Base-by-base conservation (phyloP, 1,140 invertebrate species). In the Drosophila ironensis region DNA sequence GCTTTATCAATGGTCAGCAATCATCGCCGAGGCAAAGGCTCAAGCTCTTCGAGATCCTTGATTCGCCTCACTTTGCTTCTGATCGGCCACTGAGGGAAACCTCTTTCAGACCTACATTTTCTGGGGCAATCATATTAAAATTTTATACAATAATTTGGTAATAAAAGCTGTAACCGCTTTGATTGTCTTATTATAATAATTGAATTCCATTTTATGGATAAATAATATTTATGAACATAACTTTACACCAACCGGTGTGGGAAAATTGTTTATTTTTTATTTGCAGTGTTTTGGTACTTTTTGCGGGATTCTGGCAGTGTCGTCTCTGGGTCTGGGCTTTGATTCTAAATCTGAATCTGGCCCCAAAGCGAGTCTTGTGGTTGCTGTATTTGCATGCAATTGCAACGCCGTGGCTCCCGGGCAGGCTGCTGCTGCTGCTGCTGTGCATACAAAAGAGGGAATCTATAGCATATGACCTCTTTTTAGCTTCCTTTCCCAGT, bases 1-100 rank as follows among this genome's bases (percentile, higher is more conserved):
- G 54, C 72, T 86, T 80, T 86, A 86, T 86, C 80, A 86, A 86
- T 86, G 74, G 80, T 59, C 74, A 75, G 60, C 80, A 74, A 86
- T 86, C 80, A 86, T 86, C 67, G 74, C 28, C 12, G 2, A 37
- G 61, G 45, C 37, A 17, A 30, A 61, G 63, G 44, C 63, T 33
- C 27, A n/a, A 37, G 38, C 47, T 78, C 76, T 38, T 54, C 46
- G 28, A 44, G 40, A 51, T 28, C 27, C 53, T 30, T 45, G 17
- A 24, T 22, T 11, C 7, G 16, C 50, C 9, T 8, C 8, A 37
- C 33, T 37, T 17, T 17, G 7, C 0, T 6, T 3, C 2, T 8
- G 5, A 37, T 37, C 33, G 12, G 4, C 19, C 56, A 59, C 35
- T 30, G 25, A 1, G 3, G 12, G 12, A 33, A 56, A 59, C 16